Conservation (phyloP, 2,797 vertebrate genomes). For the Staurois parvus region DNA sequence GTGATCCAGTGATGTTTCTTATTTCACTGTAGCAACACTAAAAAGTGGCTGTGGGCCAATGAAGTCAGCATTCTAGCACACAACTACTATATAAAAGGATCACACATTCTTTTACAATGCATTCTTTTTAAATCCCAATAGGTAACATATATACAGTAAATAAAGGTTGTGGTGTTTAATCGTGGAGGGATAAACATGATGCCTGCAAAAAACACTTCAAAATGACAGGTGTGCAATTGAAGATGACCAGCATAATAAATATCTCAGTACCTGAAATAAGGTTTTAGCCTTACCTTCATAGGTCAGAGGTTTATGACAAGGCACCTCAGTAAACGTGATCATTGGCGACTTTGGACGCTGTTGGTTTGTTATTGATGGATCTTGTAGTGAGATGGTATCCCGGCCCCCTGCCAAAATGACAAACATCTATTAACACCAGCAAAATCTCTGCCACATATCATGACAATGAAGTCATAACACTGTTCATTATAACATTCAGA, state of each 20-base stretch:
- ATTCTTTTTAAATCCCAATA: no score
- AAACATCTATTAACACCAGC: background rate
- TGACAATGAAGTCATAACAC: background rate
- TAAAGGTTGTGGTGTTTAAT: no score
- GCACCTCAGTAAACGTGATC: slow-evolving; percentile 67
- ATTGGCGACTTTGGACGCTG: slow-evolving; percentile 78
- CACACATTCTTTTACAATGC: no score
- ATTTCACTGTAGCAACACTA: no score
- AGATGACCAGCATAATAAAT: no score
- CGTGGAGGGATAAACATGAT: background rate
- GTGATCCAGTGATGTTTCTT: no score
- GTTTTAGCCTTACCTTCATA: slow-evolving; percentile 76
- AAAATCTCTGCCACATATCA: background rate
- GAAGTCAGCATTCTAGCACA: no score
- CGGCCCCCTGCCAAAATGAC: slow-evolving; percentile 79
- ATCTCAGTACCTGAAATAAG: no score
- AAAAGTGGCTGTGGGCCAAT: no score
- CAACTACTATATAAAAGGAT: no score
- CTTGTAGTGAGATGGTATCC: slow-evolving; percentile 79
- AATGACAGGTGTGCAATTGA: no score
- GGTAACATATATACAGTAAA: no score
- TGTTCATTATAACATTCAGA: background rate
- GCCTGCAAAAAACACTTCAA: background rate
- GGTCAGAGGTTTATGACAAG: slow-evolving; percentile 64
- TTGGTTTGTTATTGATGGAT: slow-evolving; percentile 72